Base-by-base conservation (phyloP, 1,140 invertebrate species). In the Pristionchus pacificus region DNA sequence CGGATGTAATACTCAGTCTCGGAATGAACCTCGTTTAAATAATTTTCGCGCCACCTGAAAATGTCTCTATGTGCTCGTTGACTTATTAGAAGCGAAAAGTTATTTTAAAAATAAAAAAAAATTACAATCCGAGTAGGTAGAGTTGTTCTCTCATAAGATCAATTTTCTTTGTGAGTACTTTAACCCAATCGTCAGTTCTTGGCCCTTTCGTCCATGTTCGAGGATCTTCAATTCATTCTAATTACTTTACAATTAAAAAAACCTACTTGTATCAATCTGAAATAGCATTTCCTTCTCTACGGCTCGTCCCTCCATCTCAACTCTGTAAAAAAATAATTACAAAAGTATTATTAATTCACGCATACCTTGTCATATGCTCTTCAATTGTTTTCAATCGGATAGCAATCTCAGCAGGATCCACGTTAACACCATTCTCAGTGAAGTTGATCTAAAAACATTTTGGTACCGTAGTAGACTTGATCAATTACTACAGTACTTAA, bases 281-380 rank as follows among this genome's bases (percentile, higher is more conserved):
- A 66, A 30, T 2, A 66, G 65, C n/a, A 66, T n/a, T 66, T 66
- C 65, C 65, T 24, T 66, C 30, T 66, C 65, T 3, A 66, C 6
- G 24, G 32, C 28, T 27, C 49, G 33, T 24, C 65, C 65, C 55
- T 66, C 33, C 65, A 49, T 14, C 28, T 66, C 65, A 3, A 57
- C 19, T n/a, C n/a, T n/a, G n/a, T n/a, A n/a, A n/a, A n/a, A n/a
- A n/a, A n/a, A n/a, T n/a, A n/a, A n/a, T n/a, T n/a, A n/a, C n/a
- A n/a, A n/a, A n/a, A n/a, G n/a, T n/a, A n/a, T n/a, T n/a, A n/a
- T n/a, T n/a, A n/a, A n/a, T n/a, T n/a, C n/a, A n/a, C n/a, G n/a
- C n/a, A n/a, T n/a, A n/a, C 24, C n/a, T 55, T 29, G 13, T 2
- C 24, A 66, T 66, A 2, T 66, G 31, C 2, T 66, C 65, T 15